Evolutionary conservation across 2,113 vertebrate genomes (phyloP), one percentile per base, ranked within the genome.

Genomic region (Formicarius rufipectus): DNA sequence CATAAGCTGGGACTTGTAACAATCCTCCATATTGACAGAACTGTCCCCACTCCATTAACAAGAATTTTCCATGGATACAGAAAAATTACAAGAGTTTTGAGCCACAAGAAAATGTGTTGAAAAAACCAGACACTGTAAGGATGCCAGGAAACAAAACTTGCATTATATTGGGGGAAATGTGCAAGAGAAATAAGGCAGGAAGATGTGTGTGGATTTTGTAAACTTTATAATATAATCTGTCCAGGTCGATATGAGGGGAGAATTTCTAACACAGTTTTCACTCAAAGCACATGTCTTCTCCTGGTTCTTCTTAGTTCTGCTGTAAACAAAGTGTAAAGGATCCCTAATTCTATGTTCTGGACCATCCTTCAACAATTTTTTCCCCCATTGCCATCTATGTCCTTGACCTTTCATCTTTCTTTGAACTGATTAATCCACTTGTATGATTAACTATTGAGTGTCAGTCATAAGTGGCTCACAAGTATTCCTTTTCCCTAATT

Each of bases 121-220:
- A 95, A 73, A 76, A 76, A 58, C n/a, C 19, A 60, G 83, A 68
- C 4, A 30, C 5, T 71, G 0, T 12, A 72, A 56, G 22, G 5
- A 11, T 82, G 19, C 14, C 30, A 44, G 19, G 6, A 92, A 82
- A 76, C 1, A 79, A 66, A 87, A 56, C 7, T 16, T 49, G 8
- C 7, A 45, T 37, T 71, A 42, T 52, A 64, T 68, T 22, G 1
- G 17, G 17, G 14, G 9, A 37, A 30, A 1, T 0, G 4, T 11
- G 15, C 5, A 30, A 40, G 9, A 28, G 5, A 76, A 86, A 69
- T 9, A 14, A 71, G 9, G 21, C 35, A 74, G 44, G n/a, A 81
- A 83, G n/a, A 37, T 3, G 1, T 64, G 21, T 6, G 5, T 9
- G 2, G 0, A 0, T 77, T 88, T 39, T 59, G 7, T 25, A 12